Evolutionary conservation across 2,113 vertebrate species (phyloP), one percentile per base, ranked within the genome.

Genomic region (Larimichthys polyactis): DNA sequence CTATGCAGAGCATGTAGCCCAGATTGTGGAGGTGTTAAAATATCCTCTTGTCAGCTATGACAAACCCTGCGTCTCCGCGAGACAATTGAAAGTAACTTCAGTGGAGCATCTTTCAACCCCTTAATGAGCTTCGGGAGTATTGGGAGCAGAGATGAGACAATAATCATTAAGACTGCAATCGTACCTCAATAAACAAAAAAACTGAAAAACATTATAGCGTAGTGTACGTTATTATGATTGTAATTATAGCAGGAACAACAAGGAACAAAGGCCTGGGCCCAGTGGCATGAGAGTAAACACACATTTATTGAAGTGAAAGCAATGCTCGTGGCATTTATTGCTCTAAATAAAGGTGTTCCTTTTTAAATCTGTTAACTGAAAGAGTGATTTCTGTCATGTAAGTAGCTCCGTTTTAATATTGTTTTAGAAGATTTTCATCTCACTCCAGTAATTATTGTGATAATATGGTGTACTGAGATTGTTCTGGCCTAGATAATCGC

Each of bases 41-140:
- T 70, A 70, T 70, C 52, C 11, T 46, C 64, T 40, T 44, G 43
- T 78, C 79, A 83, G 66, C 66, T 78, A n/a, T 5, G 4, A 55
- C 57, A 58, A 78, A 85, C 58, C 10, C 63, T 55, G 36, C 22
- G 5, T 74, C 29, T 57, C 78, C 52, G 36, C 71, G 51, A 22
- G 24, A 58, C 32, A 44, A 65, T 78, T 78, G 72, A 67, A 58
- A 81, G 75, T 67, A 65, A 68, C 58, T 78, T 70, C 60, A 27
- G 24, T 75, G 78, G 58, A 51, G 59, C 71, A 62, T 81, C 48
- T 76, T 73, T 83, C 66, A 71, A 81, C 40, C 36, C 49, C 40
- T 71, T 87, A 79, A 88, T 84, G 68, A 84, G 75, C 52, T 83
- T 44, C 65, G 7, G 36, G 48, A 71, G 76, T 52, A 19, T 11